Evolutionary conservation across 1,140 invertebrate genomes (phyloP), one percentile per base, ranked within the genome.

Genomic region (Choristoneura fumiferana): DNA sequence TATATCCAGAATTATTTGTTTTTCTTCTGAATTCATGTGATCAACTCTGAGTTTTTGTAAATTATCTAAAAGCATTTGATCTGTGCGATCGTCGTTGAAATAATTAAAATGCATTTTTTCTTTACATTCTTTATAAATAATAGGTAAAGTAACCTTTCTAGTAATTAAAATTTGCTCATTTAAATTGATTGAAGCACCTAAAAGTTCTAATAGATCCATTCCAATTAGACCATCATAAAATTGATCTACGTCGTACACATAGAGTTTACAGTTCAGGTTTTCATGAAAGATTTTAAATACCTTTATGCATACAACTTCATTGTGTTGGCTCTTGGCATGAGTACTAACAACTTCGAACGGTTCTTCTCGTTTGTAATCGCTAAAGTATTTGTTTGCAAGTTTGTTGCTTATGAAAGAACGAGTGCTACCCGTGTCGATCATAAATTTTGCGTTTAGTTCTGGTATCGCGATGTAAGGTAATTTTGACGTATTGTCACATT

Each of bases 361-460:
- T 62, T 75, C 63, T 2, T n/a, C 6, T 33, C n/a, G n/a, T 35
- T 55, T 66, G 45, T 34, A 62, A 10, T 49, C 13, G 8, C 52
- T 35, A 52, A 56, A 70, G 58, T 58, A 67, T 40, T 49, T 12
- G n/a, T 62, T 18, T 1, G 67, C 69, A 15, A 59, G 58, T 52
- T 64, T 13, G 3, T 60, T 60, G 38, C 65, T 70, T 33, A 70
- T 62, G 58, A 73, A 74, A 1, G 64, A 71, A 49, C 66, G 8
- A 4, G 62, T 53, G 57, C 68, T 69, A 14, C 71, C 71, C 8
- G 71, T 74, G 14, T 74, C 71, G 13, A 73, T 67, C 57, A 74
- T 60, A 57, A 68, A 62, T 53, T 29, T 18, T 0, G 58, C 17
- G 0, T 54, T 54, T 34, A 59, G 4, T 54, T 60, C 58, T 8